Base-by-base conservation (phyloP, 2,113 vertebrate genomes). In the Eurypyga helias region DNA sequence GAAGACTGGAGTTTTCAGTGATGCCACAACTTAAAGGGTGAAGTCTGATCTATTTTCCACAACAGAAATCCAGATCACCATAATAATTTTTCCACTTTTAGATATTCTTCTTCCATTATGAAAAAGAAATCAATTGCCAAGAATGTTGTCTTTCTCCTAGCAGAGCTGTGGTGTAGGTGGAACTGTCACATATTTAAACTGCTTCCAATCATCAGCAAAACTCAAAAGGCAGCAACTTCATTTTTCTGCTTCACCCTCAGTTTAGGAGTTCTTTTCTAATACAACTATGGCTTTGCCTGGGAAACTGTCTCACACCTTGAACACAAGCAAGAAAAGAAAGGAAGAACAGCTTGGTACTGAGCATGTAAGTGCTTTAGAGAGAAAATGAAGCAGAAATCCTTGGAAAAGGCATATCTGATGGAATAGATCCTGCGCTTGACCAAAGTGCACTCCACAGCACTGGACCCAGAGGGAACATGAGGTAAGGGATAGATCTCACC, bases 101-200 rank as follows among this genome's bases (percentile, higher is more conserved):
- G 45, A 33, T 14, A 54, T 66, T 51, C 41, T 26, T 61, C 72
- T 85, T 83, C 65, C 70, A 71, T 61, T 36, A 88, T 41, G 76
- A 86, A 64, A 73, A 58, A 85, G 9, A 89, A 86, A 90, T 66
- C 66, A 87, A 61, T 71, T 89, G 51, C 60, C 60, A 70, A 81
- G 69, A 80, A 71, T 88, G 88, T 71, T 69, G 58, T 71, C 87
- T 87, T 84, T 66, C 83, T 93, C 31, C 45, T 65, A 72, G 86
- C 67, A 89, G 64, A 96, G 58, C 43, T 92, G 58, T 82, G 88
- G 76, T 52, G 85, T 91, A 87, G 91, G 80, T 96, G 69, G 90
- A 96, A 84, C 38, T 75, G 62, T 89, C 87, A 94, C 51, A 41
- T 55, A 46, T 81, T 93, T 97, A 93, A 97, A 57, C 46, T 82